These are phyloP conservation scores for Pissodes strobi DNA, from an alignment of 1,140 invertebrate genomes.

Conservation along the genomic window DNA sequence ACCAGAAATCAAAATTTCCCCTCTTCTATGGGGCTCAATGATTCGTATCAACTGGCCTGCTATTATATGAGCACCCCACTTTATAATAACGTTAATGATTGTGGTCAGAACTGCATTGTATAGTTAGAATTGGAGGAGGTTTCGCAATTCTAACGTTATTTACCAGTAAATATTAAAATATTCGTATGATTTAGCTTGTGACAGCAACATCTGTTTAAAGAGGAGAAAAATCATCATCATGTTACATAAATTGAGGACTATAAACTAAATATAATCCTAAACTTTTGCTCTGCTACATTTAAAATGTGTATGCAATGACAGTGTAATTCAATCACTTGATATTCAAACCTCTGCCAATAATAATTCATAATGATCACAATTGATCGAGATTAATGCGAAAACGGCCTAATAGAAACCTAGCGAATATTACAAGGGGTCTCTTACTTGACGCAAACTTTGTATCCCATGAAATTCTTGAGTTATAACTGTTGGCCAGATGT, in stretches of 20 bases:
- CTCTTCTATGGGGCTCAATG: slow-evolving; percentile 23
- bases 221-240: no score
- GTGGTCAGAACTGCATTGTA: slow-evolving; percentile 24
- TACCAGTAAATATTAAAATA: no score
- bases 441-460: slow-evolving; percentile 18
- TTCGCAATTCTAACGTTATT: neutral
- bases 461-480: slow-evolving; percentile 23
- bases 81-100: slow-evolving; percentile 28
- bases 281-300: no score
- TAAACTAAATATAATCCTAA: no score
- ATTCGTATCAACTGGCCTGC: slow-evolving; percentile 24
- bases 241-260: no score
- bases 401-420: neutral
- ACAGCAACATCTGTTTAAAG: no score
- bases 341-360: no score
- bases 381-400: no score
- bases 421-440: slow-evolving; percentile 8
- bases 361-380: no score
- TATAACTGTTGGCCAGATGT: slow-evolving; percentile 20
- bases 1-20: slow-evolving; percentile 24
- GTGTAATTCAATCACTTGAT: no score
- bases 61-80: slow-evolving; percentile 24
- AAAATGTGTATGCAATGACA: no score
- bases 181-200: no score
- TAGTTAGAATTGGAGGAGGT: slow-evolving; percentile 12